A percentile compares a stretch with the other conserved stretches of the same genome.
Evolutionary conservation across 2,888 invertebrate species (phyloP).

Genomic region (Geophilus truncorum): DNA sequence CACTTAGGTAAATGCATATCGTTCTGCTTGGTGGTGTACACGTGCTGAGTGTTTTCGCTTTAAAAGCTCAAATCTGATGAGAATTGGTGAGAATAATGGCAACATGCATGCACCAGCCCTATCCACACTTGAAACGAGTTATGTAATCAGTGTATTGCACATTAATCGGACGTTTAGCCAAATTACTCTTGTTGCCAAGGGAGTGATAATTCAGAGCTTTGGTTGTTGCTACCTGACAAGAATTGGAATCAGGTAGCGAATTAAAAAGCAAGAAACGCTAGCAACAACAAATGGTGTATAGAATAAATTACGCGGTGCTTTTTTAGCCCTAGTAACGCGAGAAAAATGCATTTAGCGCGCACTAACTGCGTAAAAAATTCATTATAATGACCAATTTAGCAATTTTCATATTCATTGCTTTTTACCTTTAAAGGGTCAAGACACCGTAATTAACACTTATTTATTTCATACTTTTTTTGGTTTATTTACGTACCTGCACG

Average conservation of each 20-base stretch:
- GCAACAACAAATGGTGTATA: neutral
- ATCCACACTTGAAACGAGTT: constrained; percentile 7
- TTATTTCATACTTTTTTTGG: neutral
- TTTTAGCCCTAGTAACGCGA: neutral
- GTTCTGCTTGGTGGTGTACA: constrained; percentile 4
- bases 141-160: constrained; percentile 20
- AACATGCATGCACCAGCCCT: neutral
- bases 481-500: neutral
- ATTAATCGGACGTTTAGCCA: constrained; percentile 20
- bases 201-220: constrained; percentile 1
- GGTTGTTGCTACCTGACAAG: constrained; percentile 10
- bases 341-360: neutral
- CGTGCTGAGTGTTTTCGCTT: constrained; percentile 7
- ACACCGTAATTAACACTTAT: neutral
- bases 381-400: neutral
- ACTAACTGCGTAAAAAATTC: neutral
- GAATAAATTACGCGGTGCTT: neutral
- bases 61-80: constrained; percentile 20
- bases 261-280: neutral
- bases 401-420: too few species aligned
- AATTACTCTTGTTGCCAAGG: constrained; percentile 10
- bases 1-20: constrained; percentile 10
- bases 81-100: constrained; percentile 15
- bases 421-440: too few species aligned
- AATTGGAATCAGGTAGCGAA: constrained; percentile 4